A percentile compares a stretch with the other conserved stretches of the same genome.
phyloP scores from a whole-genome alignment of 2,113 vertebrate species.

The Danio rerio region GRCz12tu NC_133176.1:39414501-39415000 shows the following conservation, averaged over 20 bases:
- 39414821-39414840: too few species aligned
- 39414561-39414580: conserved; percentile 13
- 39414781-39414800: neutral
- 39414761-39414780: neutral
- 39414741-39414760: neutral
- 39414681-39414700: conserved; percentile 37
- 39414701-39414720: neutral
- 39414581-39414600: conserved; percentile 13
- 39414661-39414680: conserved; percentile 64
- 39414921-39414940: too few species aligned
- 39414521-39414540: conserved; percentile 40
- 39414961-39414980: too few species aligned
- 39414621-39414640: neutral
- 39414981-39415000: too few species aligned
- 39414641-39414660: neutral
- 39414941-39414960: too few species aligned
- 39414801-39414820: too few species aligned
- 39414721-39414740: neutral
- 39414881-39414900: too few species aligned
- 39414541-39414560: conserved; percentile 27
- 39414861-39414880: too few species aligned
- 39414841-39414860: too few species aligned
- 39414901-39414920: too few species aligned
- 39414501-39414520: conserved; percentile 41
- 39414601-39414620: conserved; percentile 11